These are phyloP conservation scores for Eumerus sabulonum DNA, from an alignment of 2,888 invertebrate genomes.

Conservation along the genomic window DNA sequence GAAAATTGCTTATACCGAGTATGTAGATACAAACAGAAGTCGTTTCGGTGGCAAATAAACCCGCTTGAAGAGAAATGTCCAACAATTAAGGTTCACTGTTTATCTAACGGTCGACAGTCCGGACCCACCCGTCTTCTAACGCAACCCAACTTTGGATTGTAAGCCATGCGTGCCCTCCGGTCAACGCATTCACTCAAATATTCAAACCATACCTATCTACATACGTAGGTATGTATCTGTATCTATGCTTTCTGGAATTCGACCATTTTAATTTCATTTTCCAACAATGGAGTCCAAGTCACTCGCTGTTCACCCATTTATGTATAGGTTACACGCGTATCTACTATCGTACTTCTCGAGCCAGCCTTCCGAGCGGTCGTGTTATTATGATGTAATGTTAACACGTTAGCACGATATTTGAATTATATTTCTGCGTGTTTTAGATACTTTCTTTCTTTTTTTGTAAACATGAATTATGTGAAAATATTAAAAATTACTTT, in stretches of 20 bases:
- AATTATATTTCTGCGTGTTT: constrained; percentile 67
- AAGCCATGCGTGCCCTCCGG: constrained; percentile 56
- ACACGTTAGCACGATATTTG: constrained; percentile 70
- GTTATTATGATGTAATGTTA: constrained; percentile 70
- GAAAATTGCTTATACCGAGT: constrained; percentile 48
- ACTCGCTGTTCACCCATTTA: neutral
- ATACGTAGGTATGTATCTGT: neutral
- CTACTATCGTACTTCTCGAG: no score
- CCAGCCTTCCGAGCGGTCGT: constrained; percentile 30
- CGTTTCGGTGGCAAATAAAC: constrained; percentile 29
- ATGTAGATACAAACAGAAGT: constrained; percentile 37
- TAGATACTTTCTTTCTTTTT: constrained; percentile 37
- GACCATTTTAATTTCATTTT: constrained; percentile 44
- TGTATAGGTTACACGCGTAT: no score
- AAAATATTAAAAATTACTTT: constrained; percentile 67
- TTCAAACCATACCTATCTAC: constrained; percentile 20
- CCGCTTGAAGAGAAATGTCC: constrained; percentile 39
- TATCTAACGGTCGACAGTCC: constrained; percentile 37
- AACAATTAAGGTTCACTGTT: constrained; percentile 55
- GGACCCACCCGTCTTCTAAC: constrained; percentile 44
- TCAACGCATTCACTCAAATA: constrained; percentile 52
- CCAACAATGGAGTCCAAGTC: constrained; percentile 15
- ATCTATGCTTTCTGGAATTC: constrained; percentile 23
- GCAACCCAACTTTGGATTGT: constrained; percentile 3
- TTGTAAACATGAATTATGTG: constrained; percentile 63